phyloP scores from a whole-genome alignment of 2,113 vertebrate species.

The Rhinopomastus cyanomelas region DNA sequence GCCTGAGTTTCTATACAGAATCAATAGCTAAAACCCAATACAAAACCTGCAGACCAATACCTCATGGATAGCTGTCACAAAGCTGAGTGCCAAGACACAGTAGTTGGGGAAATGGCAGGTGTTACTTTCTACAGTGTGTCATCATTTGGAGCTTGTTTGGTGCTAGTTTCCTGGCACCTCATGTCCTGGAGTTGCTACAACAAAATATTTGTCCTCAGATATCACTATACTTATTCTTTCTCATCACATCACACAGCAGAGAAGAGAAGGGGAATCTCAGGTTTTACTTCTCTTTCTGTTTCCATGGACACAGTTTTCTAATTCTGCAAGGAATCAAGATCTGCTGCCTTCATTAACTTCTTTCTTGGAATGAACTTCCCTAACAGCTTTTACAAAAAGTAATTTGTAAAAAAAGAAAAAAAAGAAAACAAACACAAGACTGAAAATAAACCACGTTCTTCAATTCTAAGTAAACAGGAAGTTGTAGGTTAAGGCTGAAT shows the following conservation, averaged over 20 bases:
- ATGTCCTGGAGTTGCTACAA: constrained; percentile 37
- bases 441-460: constrained; percentile 37
- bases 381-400: constrained; percentile 69
- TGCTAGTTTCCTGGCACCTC: constrained; percentile 33
- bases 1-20: neutral
- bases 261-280: constrained; percentile 62
- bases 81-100: neutral
- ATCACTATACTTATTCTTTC: constrained; percentile 57
- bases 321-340: constrained; percentile 69
- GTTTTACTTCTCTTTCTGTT: constrained; percentile 74
- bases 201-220: constrained; percentile 61
- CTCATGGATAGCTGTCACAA: neutral
- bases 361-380: constrained; percentile 58
- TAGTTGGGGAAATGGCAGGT: neutral
- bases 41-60: neutral
- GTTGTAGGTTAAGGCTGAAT: neutral
- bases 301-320: constrained; percentile 79
- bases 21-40: neutral
- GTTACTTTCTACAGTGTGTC: neutral
- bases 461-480: constrained; percentile 26
- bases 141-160: neutral
- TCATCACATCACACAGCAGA: neutral
- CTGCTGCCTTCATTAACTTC: constrained; percentile 72
- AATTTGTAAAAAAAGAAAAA: constrained; percentile 31
- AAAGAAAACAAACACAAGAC: constrained; percentile 43